Base-by-base conservation (phyloP, 2,113 vertebrate species). In the Passerina amoena region DNA sequence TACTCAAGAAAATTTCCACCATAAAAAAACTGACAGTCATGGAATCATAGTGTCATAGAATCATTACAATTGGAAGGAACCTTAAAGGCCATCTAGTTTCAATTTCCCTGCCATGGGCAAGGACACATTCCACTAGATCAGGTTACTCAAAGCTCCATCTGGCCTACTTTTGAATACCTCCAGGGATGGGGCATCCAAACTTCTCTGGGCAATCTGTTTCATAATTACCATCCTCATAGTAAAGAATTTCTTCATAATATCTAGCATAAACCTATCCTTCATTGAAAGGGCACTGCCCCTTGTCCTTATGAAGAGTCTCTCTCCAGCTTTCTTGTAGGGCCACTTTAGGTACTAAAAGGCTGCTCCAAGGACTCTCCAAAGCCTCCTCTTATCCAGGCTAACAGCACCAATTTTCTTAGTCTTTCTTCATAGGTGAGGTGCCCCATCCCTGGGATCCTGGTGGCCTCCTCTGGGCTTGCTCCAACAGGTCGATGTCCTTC, bases 221-320 rank as follows among this genome's bases (percentile, higher is more conserved):
- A 38, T 47, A 38, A 63, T 33, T 65, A 28, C 22, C 33, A 88
- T 44, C 12, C 37, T 33, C 40, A 73, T 10, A 56, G 28, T 19
- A 38, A 81, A 81, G 23, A 37, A 44, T 44, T 81, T 65, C 14
- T 72, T 80, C 37, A 23, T 57, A 16, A 21, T 22, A 27, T 37
- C 35, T 28, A 72, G 15, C 44, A 27, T 44, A 57, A 81, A 65
- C 18, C 8, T 59, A 24, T 37, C 37, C 35, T 64, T 44, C 37
- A 59, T 35, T 0, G 0, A 44, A 50, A 72, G 44, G 5, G 22
- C 35, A 44, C 12, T 25, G 11, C 17, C 3, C 14, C 31, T 37
- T 22, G 18, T 31, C 11, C 25, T 88, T 28, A 14, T 27, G 27
- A 48, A 57, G 19, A 57, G 13, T 16, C 5, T 45, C 22, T 50